phyloP scores from a whole-genome alignment of 2,797 vertebrate species.

The Halcyon leucocephala region DNA sequence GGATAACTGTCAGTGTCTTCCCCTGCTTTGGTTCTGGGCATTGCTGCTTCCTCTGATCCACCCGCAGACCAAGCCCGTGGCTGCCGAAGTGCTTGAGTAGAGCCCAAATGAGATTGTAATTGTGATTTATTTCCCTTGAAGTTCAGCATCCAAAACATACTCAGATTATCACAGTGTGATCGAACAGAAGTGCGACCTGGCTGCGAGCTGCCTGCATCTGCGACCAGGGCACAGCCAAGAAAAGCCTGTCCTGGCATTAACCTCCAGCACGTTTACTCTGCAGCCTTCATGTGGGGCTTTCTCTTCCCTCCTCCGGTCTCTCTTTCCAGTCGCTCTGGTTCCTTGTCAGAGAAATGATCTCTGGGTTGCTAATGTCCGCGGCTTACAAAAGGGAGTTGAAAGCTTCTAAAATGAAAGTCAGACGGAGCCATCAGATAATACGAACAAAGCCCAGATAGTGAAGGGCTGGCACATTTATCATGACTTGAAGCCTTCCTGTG shows the following conservation, averaged over 20 bases:
- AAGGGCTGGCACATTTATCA: conserved; percentile 61
- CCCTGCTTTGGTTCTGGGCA: not conserved
- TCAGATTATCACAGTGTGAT: not conserved
- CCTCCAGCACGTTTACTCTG: not conserved
- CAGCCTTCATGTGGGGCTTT: not conserved
- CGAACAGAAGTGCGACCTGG: not conserved
- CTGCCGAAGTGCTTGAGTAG: not conserved
- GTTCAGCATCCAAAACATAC: not conserved
- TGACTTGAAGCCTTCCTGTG: conserved; percentile 16
- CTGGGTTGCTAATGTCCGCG: not conserved
- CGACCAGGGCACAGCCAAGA: not conserved
- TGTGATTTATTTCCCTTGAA: conserved; percentile 45
- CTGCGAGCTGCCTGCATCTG: conserved; percentile 6
- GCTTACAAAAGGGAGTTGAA: conserved; percentile 54
- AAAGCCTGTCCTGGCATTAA: not conserved
- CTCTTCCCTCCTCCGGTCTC: not conserved
- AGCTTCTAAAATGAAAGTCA: conserved; percentile 69
- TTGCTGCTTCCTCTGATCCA: not conserved
- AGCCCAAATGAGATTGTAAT: conserved; percentile 4
- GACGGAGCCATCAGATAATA: conserved; percentile 72
- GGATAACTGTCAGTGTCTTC: not conserved
- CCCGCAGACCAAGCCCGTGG: not conserved
- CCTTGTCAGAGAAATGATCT: conserved; percentile 36
- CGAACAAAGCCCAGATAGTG: conserved; percentile 47
- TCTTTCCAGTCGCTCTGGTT: not conserved